phyloP scores from a whole-genome alignment of 2,797 vertebrate species.

The Steatocranus sp. region DNA sequence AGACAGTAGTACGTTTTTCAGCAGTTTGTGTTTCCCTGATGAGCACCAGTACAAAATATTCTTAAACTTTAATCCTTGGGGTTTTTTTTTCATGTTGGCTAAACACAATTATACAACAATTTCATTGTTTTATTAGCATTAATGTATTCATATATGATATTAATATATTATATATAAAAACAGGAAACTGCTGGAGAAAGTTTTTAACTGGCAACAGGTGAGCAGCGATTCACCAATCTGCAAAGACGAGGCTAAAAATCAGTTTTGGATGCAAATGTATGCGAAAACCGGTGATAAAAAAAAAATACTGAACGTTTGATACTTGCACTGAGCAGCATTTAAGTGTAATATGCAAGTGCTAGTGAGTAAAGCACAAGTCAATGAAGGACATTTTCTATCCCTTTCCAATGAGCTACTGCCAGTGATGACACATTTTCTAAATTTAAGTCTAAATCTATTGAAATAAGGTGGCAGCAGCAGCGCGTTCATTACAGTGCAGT shows the following conservation, averaged over 20 bases:
- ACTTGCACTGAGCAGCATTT: not conserved
- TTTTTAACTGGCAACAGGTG: not conserved
- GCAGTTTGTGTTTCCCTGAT: not conserved
- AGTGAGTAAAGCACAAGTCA: not conserved
- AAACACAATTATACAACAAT: not conserved
- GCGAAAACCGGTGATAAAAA: accelerated
- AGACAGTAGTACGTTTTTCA: accelerated
- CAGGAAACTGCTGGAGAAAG: not conserved
- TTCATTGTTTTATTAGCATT: not conserved
- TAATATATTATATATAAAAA: not conserved
- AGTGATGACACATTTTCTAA: not conserved
- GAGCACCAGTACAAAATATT: not conserved
- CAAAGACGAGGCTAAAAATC: not conserved
- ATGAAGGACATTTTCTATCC: not conserved
- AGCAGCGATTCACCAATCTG: accelerated
- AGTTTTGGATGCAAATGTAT: not conserved
- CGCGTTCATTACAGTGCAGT: not conserved
- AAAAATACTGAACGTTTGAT: accelerated
- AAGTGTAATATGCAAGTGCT: not conserved
- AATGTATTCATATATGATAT: not conserved
- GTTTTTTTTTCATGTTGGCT: accelerated
- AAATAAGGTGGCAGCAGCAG: not conserved
- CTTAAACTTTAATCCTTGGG: not conserved
- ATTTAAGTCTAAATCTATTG: not conserved
- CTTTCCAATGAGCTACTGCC: accelerated